Percentiles rank a stretch among this genome's conserved stretches.
Evolutionary conservation across 2,888 invertebrate species (phyloP).

Genomic region (Harmothoe impar): DNA sequence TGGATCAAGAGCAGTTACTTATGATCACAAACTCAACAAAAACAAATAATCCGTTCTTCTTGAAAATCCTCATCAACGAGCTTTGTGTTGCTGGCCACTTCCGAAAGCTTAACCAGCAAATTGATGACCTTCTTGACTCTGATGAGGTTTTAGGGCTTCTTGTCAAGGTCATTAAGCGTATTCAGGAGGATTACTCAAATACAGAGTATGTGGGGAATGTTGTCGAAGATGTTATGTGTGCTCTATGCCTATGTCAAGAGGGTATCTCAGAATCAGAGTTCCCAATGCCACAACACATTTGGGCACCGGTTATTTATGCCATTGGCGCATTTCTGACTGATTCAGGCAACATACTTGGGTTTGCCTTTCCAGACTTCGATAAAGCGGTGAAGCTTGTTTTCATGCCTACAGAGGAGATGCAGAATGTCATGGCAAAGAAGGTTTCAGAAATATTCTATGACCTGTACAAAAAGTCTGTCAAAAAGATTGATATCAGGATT

Average conservation of each 20-base stretch:
- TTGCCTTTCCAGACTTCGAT: background rate
- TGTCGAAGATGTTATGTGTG: slow-evolving; percentile 19
- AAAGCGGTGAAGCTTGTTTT: background rate
- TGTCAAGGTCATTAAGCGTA: background rate
- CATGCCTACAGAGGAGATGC: background rate
- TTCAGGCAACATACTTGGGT: background rate
- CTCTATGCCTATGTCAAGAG: background rate
- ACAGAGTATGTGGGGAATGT: background rate
- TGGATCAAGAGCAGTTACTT: background rate
- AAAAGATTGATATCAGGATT: background rate
- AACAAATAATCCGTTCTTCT: slow-evolving; percentile 35
- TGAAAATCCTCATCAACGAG: slow-evolving; percentile 24
- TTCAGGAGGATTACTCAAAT: background rate
- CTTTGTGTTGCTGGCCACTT: slow-evolving; percentile 19
- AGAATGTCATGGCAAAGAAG: background rate
- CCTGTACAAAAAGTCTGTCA: no score
- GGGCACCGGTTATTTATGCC: slow-evolving; percentile 10
- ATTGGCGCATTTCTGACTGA: background rate
- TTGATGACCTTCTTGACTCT: background rate
- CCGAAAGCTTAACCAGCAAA: background rate
- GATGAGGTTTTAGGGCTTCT: background rate
- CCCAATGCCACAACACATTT: background rate
- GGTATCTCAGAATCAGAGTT: slow-evolving; percentile 2
- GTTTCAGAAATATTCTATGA: slow-evolving; percentile 10
- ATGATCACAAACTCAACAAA: background rate